Percentiles rank a stretch among this genome's conserved stretches.
Conservation (phyloP, 2,797 vertebrate genomes). For the Bovichtus variegatus region DNA sequence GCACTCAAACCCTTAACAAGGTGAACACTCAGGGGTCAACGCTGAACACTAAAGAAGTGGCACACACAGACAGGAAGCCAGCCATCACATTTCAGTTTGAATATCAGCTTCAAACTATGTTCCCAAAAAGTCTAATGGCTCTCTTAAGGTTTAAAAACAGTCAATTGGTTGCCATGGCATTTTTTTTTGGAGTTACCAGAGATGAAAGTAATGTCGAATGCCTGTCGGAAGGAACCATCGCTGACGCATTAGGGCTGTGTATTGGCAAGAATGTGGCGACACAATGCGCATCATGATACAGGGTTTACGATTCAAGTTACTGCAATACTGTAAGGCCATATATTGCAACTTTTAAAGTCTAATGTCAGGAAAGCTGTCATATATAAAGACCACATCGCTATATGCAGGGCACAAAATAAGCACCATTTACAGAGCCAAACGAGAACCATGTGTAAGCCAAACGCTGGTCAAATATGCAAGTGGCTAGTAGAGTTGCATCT, state of each 20-base stretch:
- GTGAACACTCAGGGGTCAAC: conserved; percentile 80
- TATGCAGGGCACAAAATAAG: too few species aligned
- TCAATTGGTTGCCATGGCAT: conserved; percentile 22
- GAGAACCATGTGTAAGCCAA: too few species aligned
- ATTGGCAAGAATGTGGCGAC: too few species aligned
- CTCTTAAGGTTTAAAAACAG: conserved; percentile 29
- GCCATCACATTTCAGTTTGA: conserved; percentile 58
- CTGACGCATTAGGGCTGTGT: not conserved
- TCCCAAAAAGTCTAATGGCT: conserved; percentile 46
- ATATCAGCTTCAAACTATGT: conserved; percentile 54
- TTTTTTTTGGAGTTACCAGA: not conserved
- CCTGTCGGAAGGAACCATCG: conserved; percentile 10
- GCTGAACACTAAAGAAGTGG: conserved; percentile 59
- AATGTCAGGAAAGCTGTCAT: too few species aligned
- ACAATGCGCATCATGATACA: too few species aligned
- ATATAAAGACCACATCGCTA: too few species aligned
- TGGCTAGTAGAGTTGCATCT: too few species aligned
- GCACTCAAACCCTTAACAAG: conserved; percentile 85
- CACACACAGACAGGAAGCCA: conserved; percentile 49
- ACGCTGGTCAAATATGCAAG: too few species aligned
- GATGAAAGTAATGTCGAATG: conserved; percentile 29
- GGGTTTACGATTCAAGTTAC: too few species aligned
- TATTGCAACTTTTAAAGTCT: too few species aligned
- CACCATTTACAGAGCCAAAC: too few species aligned
- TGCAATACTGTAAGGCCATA: too few species aligned